phyloP scores from a whole-genome alignment of 2,113 vertebrate genomes.

The Natator depressus region DNA sequence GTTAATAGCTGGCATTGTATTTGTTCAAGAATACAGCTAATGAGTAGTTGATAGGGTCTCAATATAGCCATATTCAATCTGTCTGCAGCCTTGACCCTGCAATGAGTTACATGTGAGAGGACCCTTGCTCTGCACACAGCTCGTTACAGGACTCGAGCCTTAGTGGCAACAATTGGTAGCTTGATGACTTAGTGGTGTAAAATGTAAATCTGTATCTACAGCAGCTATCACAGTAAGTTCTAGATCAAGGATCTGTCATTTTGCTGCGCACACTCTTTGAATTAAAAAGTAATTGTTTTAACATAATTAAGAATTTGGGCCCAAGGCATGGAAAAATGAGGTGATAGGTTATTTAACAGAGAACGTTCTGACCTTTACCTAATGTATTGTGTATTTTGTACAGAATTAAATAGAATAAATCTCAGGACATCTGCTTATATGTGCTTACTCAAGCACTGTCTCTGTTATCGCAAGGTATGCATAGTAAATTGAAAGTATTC shows the following conservation, averaged over 20 bases:
- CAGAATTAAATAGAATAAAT: background rate
- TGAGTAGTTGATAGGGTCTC: background rate
- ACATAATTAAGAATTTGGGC: background rate
- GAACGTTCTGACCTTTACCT: background rate
- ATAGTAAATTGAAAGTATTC: background rate
- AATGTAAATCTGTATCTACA: background rate
- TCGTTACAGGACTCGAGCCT: background rate
- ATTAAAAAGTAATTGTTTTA: background rate
- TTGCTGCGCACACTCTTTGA: background rate
- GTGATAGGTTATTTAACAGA: background rate
- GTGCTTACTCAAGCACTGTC: background rate
- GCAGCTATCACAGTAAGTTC: background rate
- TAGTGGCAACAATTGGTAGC: background rate
- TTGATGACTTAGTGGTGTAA: background rate
- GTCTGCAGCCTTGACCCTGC: background rate
- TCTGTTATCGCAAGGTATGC: background rate
- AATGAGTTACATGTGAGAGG: background rate
- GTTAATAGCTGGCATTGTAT: background rate
- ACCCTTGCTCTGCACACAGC: background rate
- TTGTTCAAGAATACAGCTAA: background rate
- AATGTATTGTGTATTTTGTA: background rate
- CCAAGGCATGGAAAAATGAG: background rate
- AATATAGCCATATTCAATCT: background rate
- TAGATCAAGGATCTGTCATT: background rate
- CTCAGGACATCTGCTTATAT: background rate